Percentiles rank a stretch among this genome's conserved stretches.
Conservation (phyloP, 1,140 invertebrate species). For the Chymomyza costata region DNA sequence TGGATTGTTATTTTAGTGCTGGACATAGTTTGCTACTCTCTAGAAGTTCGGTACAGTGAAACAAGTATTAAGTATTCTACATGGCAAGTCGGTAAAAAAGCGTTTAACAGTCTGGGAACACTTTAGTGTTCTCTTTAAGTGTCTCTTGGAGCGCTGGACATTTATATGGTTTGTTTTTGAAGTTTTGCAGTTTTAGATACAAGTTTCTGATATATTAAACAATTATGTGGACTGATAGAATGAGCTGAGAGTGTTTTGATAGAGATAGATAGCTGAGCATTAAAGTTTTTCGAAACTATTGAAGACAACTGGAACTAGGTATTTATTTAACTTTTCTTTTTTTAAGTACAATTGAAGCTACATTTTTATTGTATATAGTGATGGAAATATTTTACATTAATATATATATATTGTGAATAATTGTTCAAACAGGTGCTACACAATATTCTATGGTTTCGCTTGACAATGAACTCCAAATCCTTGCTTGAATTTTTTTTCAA, state of each 20-base stretch:
- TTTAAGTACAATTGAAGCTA: conserved; percentile 9
- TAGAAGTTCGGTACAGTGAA: too few species aligned
- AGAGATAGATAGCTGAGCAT: too few species aligned
- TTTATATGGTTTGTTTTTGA: conserved; percentile 65
- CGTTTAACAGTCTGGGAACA: conserved; percentile 61
- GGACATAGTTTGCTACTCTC: too few species aligned
- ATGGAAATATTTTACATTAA: neutral
- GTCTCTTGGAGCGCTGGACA: conserved; percentile 35
- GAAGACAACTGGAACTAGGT: neutral
- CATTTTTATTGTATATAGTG: neutral
- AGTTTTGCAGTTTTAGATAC: conserved; percentile 1
- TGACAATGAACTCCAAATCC: too few species aligned
- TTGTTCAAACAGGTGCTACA: conserved; percentile 16
- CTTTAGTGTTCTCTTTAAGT: conserved; percentile 18
- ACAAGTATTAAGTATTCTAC: too few species aligned
- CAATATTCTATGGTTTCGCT: neutral
- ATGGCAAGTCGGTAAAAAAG: conserved; percentile 35
- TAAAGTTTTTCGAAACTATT: neutral
- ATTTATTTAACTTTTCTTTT: neutral
- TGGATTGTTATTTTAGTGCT: conserved; percentile 55
- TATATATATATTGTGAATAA: neutral
- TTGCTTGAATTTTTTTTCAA: too few species aligned
- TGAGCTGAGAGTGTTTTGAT: too few species aligned
- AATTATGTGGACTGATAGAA: neutral
- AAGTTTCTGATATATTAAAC: conserved; percentile 21